phyloP scores from a whole-genome alignment of 2,888 invertebrate species.

The Tachina grossa region DNA sequence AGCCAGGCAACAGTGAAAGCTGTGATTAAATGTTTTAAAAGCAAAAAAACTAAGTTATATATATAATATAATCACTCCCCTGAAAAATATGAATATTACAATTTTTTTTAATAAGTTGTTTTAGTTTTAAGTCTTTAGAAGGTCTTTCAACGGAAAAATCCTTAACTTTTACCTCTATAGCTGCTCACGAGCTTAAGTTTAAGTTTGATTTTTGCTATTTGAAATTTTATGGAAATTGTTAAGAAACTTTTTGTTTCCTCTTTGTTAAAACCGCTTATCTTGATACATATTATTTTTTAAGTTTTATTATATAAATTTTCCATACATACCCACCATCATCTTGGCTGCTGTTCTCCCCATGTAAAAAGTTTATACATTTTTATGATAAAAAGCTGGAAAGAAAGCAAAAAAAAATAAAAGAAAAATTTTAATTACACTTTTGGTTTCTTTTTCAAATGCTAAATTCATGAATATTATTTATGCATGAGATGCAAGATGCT shows the following conservation, averaged over 20 bases:
- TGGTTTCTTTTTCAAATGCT: conserved; percentile 70
- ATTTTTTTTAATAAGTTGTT: not conserved
- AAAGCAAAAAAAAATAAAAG: conserved; percentile 6
- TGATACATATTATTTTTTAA: conserved; percentile 4
- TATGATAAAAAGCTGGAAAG: not conserved
- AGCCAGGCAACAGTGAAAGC: not conserved
- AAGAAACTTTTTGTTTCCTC: not conserved
- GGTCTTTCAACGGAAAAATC: no score
- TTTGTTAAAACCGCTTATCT: not conserved
- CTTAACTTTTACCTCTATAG: not conserved
- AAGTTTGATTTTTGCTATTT: not conserved
- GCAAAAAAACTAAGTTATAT: not conserved
- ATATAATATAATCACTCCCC: not conserved
- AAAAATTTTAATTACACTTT: conserved; percentile 68
- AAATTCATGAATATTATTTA: conserved; percentile 71
- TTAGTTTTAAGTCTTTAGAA: no score
- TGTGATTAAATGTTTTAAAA: not conserved
- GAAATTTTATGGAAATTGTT: not conserved
- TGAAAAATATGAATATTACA: no score
- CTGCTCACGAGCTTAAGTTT: not conserved
- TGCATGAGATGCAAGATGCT: conserved; percentile 69
- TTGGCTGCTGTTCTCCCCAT: not conserved
- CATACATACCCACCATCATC: not conserved
- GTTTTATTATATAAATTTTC: conserved; percentile 11
- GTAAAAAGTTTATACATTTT: conserved; percentile 12